phyloP scores from a whole-genome alignment of 2,888 invertebrate species.

The Tuberolachnus salignus region DNA sequence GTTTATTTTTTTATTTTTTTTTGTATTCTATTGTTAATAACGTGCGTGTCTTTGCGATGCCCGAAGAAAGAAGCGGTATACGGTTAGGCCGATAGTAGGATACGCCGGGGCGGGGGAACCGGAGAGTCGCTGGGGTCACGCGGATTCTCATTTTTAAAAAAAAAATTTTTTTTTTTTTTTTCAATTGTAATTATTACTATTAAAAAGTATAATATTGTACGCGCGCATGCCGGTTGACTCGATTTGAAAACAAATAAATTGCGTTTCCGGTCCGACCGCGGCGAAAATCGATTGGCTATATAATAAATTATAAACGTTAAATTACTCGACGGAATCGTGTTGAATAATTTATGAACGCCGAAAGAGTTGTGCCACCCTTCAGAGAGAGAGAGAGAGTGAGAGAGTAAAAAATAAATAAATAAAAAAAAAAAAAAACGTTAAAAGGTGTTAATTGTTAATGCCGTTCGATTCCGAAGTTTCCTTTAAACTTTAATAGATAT shows the following conservation, averaged over 20 bases:
- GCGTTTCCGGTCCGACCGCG: neutral
- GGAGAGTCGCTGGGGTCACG: slow-evolving; percentile 13
- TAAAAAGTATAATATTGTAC: neutral
- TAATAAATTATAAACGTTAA: slow-evolving; percentile 28
- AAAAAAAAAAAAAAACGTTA: slow-evolving; percentile 8
- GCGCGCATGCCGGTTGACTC: neutral
- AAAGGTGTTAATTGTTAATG: slow-evolving; percentile 40
- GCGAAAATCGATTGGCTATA: slow-evolving; percentile 45
- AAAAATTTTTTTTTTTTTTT: too few relatives aligned
- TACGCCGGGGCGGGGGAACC: too few relatives aligned
- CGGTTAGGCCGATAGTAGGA: too few relatives aligned
- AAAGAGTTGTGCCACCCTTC: slow-evolving; percentile 16
- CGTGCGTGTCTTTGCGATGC: slow-evolving; percentile 13
- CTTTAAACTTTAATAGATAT: neutral
- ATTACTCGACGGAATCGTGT: slow-evolving; percentile 20
- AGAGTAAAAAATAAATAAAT: neutral
- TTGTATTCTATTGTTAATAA: slow-evolving; percentile 46
- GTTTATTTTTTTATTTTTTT: too few relatives aligned
- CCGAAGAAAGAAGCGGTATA: neutral
- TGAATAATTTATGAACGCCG: slow-evolving; percentile 44
- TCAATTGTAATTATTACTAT: slow-evolving; percentile 32
- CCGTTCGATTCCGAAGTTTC: slow-evolving; percentile 21
- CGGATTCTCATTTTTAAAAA: too few relatives aligned
- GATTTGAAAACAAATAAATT: slow-evolving; percentile 29
- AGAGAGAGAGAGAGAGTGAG: too few relatives aligned